Evolutionary conservation across 2,113 vertebrate species (phyloP).

Genomic region (Microcebus jonahi): DNA sequence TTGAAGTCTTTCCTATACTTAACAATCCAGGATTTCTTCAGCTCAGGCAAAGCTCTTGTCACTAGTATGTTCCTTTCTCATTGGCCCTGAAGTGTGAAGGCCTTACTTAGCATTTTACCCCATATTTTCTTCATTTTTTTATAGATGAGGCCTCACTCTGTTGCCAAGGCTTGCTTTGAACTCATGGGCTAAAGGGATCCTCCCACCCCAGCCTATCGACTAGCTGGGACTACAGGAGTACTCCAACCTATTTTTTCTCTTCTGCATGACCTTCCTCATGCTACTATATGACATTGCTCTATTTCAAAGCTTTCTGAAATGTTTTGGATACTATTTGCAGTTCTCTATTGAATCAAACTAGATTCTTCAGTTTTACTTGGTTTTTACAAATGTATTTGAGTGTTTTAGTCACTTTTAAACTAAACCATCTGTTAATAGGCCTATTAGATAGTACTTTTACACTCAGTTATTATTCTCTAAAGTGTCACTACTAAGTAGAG

Average conservation of each 20-base stretch:
- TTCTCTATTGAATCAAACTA: not conserved
- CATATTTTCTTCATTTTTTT: not conserved
- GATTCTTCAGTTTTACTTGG: not conserved
- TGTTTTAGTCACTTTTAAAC: not conserved
- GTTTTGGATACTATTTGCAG: not conserved
- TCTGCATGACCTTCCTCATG: not conserved
- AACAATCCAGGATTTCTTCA: not conserved
- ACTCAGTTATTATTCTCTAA: not conserved
- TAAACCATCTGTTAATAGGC: not conserved
- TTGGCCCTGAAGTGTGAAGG: not conserved
- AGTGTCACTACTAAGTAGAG: not conserved
- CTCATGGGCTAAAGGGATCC: too few relatives aligned
- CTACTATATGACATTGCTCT: not conserved
- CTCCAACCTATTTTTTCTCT: not conserved
- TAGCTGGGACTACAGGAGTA: too few relatives aligned
- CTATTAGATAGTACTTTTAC: not conserved
- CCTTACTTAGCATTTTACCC: slow-evolving; percentile 1
- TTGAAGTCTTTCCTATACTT: not conserved
- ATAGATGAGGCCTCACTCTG: too few relatives aligned
- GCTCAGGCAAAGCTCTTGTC: not conserved
- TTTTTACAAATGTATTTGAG: slow-evolving; percentile 21
- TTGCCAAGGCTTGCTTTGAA: too few relatives aligned
- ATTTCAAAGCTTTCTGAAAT: not conserved
- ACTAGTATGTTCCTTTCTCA: slow-evolving; percentile 21
- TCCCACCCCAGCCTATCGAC: too few relatives aligned